Base-by-base conservation (phyloP, 2,888 invertebrate species). In the Lamproptera curius region DNA sequence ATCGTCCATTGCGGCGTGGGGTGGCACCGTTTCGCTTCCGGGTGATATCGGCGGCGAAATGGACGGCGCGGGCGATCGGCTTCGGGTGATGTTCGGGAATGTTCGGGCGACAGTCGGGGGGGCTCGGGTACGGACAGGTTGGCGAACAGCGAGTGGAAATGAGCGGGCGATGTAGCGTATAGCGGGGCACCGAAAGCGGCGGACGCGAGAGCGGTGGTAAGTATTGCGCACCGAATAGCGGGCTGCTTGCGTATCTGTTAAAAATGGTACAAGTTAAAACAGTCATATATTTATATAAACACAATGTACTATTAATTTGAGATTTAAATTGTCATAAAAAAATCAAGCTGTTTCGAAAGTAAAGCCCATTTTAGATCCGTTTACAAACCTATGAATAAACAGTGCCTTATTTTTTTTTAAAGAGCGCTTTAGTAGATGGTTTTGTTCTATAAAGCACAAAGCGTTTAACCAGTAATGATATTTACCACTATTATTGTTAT, bases 111-210 rank as follows among this genome's bases (percentile, higher is more conserved):
- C 0, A 84, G 65, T 10, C 89, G 78, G 1, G 76, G 81, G 0
- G 62, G 75, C 43, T 85, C 67, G 64, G 89, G 70, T 61, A 91
- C 92, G 28, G 93, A 91, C 38, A 95, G 90, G 66, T 95, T 94
- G 2, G 95, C 96, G 70, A 97, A 87, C 16, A 96, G 88, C 8
- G 94, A 95, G 76, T 97, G 96, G 78, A 96, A 96, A 55, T 96
- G 95, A 59, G 84, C 83, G 33, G 80, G 83, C 3, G 86, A 80
- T 39, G 83, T 76, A 1, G 84, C 81, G 69, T 87, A 87, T 9
- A 87, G 69, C 5, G 84, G 85, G 4, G 85, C 77, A 4, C 82
- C 84, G 58, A 86, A 86, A 86, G 65, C 1, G 77, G 77, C 1
- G 78, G 78, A 0, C 87, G 76, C 1, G 85, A 76, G 2, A 85